These are phyloP conservation scores for Fragum sueziense DNA, from an alignment of 2,888 invertebrate genomes.

Conservation along the genomic window DNA sequence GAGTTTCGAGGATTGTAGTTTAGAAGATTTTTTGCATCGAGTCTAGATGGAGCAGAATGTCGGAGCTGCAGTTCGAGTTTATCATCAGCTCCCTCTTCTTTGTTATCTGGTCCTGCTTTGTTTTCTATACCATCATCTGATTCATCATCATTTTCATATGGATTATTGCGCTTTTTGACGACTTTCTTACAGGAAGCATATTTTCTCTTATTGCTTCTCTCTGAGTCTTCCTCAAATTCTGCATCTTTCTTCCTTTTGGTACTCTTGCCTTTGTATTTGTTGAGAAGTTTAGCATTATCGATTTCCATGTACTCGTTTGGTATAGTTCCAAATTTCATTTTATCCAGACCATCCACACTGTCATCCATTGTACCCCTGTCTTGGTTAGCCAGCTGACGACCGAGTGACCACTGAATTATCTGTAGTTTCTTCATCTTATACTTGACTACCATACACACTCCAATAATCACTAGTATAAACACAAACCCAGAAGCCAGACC, in stretches of 20 bases:
- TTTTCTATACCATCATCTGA: neutral
- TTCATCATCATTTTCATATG: conserved; percentile 17
- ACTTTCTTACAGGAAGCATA: conserved; percentile 11
- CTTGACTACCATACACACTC: conserved; percentile 49
- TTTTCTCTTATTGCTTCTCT: neutral
- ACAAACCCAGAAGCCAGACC: conserved; percentile 35
- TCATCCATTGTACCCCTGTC: neutral
- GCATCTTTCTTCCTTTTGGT: conserved; percentile 27
- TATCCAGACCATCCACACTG: neutral
- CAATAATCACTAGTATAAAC: conserved; percentile 40
- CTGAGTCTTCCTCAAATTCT: conserved; percentile 34
- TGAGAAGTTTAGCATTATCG: conserved; percentile 36
- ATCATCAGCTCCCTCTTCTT: neutral
- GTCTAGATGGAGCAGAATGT: conserved; percentile 59
- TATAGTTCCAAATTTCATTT: conserved; percentile 25
- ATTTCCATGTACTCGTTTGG: conserved; percentile 55
- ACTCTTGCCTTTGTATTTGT: conserved; percentile 30
- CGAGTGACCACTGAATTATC: conserved; percentile 33
- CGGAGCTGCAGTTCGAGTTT: conserved; percentile 37
- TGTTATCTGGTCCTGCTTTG: neutral
- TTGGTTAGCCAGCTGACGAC: conserved; percentile 12
- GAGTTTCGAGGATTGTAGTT: conserved; percentile 32
- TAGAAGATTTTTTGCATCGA: conserved; percentile 45
- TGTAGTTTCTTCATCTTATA: conserved; percentile 52
- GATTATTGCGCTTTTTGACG: conserved; percentile 1